A percentile compares a stretch with the other conserved stretches of the same genome.
phyloP scores from a whole-genome alignment of 2,113 vertebrate species.

The Saimiri boliviensis region DNA sequence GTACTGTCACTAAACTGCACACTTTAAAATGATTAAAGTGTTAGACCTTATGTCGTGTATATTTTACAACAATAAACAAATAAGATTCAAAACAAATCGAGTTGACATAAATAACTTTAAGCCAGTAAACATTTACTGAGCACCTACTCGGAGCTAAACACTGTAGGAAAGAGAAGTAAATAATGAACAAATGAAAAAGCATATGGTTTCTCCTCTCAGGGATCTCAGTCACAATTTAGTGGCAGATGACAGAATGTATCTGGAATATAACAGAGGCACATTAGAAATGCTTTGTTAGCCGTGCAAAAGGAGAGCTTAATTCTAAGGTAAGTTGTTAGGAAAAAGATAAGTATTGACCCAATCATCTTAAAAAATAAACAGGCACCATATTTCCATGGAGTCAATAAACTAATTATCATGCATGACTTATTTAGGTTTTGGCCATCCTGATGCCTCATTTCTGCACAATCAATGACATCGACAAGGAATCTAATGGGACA shows the following conservation, averaged over 20 bases:
- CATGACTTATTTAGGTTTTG: not conserved
- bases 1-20: not conserved
- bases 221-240: not conserved
- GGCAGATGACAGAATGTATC: not conserved
- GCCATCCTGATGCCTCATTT: not conserved
- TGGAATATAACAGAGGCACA: not conserved
- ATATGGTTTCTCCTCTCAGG: not conserved
- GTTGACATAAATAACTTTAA: not conserved
- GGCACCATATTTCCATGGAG: no score
- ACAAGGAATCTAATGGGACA: not conserved
- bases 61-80: not conserved
- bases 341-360: not conserved
- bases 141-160: not conserved
- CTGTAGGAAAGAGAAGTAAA: not conserved
- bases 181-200: not conserved
- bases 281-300: not conserved
- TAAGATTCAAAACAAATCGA: not conserved
- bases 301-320: not conserved
- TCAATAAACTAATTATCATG: not conserved
- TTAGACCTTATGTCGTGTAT: not conserved
- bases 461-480: not conserved
- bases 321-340: not conserved
- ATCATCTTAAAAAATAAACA: constrained; percentile 7
- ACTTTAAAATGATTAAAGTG: not conserved
- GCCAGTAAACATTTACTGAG: not conserved